Conservation (phyloP, 2,797 vertebrate species). For the Anguilla megastoma region DNA sequence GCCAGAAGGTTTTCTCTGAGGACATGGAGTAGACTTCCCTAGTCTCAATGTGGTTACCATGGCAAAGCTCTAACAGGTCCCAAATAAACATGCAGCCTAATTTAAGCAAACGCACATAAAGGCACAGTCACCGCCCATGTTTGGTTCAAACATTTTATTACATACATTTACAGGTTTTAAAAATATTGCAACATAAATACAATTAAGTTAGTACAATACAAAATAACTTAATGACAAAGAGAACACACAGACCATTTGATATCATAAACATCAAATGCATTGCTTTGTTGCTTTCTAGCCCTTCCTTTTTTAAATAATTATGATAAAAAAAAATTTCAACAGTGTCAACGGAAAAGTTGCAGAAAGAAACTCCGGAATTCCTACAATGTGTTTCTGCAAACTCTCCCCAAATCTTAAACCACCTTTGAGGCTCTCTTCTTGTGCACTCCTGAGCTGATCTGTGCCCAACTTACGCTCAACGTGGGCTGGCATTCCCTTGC, state of each 20-base stretch:
- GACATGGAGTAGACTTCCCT: neutral
- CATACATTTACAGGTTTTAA: conserved; percentile 52
- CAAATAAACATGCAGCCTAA: conserved; percentile 33
- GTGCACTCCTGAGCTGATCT: conserved; percentile 48
- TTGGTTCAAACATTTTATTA: conserved; percentile 63
- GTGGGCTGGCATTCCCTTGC: conserved; percentile 54
- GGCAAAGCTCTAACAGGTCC: neutral
- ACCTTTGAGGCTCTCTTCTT: conserved; percentile 44
- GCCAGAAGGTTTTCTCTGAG: neutral
- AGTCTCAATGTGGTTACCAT: neutral
- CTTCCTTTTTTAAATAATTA: conserved; percentile 63
- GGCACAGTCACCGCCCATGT: conserved; percentile 5
- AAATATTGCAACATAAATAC: conserved; percentile 69
- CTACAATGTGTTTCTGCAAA: conserved; percentile 50
- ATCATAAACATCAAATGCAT: conserved; percentile 48
- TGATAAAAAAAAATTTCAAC: conserved; percentile 52
- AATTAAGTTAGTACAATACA: conserved; percentile 69
- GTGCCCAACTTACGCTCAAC: conserved; percentile 42
- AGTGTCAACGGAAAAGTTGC: conserved; percentile 15
- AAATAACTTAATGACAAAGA: conserved; percentile 73
- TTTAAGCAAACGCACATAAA: conserved; percentile 33
- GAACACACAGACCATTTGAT: conserved; percentile 57
- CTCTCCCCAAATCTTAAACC: conserved; percentile 51
- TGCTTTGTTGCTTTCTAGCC: conserved; percentile 59
- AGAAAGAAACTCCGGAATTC: conserved; percentile 53